Base-by-base conservation (phyloP, 2,113 vertebrate genomes). In the Nannobrachium achirus region DNA sequence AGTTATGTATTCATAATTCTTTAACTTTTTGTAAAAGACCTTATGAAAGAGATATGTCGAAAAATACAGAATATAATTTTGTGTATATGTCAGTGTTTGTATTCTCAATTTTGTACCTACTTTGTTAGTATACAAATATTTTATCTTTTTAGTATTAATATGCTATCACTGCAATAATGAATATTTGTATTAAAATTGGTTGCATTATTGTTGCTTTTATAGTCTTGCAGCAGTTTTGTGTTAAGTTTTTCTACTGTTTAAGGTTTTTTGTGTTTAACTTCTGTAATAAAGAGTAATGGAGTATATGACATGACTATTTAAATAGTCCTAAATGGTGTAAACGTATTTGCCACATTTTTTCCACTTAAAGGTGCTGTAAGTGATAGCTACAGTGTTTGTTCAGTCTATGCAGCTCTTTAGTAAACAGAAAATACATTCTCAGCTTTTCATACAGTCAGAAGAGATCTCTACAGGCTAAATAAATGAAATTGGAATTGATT, bases 141-240 rank as follows among this genome's bases (percentile, higher is more conserved):
- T 70, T 51, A 87, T 85, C 79, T 84, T 88, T 89, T 86, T 88
- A 87, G 88, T 90, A 90, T 90, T 87, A 81, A 73, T 80, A 88
- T 91, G 86, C 79, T 90, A 75, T 89, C 70, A 84, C 85, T 92
- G 91, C 90, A 94, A 93, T 93, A 92, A 92, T 85, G 71, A 78
- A 86, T 89, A 87, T 91, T 92, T 92, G 87, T 91, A 92, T 91
- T 71, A 53, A 72, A 84, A 86, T 88, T 72, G 80, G 77, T 87
- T 86, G 82, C 82, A 82, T 88, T 88, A 71, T 66, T 83, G 90
- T 93, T 89, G 88, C 88, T 92, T 91, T 87, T 86, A 60, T 77
- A 89, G 69, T 88, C 69, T 78, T 86, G 83, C 87, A 89, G 85
- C 61, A 81, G 86, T 89, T 88, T 90, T 86, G 84, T 92, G 88